phyloP scores from a whole-genome alignment of 92 coral and sea anemone genomes.

The Epizoanthus ramosus region DNA sequence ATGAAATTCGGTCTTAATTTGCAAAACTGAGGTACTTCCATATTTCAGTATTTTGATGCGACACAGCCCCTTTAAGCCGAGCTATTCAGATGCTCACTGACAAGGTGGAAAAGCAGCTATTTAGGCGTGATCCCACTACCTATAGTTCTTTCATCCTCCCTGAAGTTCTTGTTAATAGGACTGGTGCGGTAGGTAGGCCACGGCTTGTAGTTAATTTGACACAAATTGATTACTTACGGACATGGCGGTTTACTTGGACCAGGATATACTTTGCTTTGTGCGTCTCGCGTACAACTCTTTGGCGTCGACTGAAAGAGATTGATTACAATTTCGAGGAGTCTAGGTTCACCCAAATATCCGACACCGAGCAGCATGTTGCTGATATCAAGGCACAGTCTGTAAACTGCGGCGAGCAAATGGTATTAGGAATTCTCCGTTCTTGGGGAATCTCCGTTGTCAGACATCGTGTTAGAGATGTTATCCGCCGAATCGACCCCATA shows the following conservation, averaged over 20 bases:
- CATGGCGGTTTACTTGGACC: conserved; percentile 58
- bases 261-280: conserved; percentile 40
- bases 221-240: conserved; percentile 49
- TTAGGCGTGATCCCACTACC: conserved; percentile 6
- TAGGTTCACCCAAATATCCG: conserved; percentile 44
- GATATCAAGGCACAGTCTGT: conserved; percentile 26
- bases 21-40: too few species aligned
- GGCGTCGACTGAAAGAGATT: conserved; percentile 46
- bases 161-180: conserved; percentile 17
- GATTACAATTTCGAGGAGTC: conserved; percentile 10
- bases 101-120: conserved; percentile 17
- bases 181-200: conserved; percentile 51
- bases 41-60: too few species aligned
- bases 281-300: conserved; percentile 50
- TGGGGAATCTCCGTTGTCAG: conserved; percentile 32
- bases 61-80: too few species aligned
- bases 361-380: background rate
- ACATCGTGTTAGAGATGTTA: conserved; percentile 49
- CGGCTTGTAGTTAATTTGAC: conserved; percentile 18
- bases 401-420: conserved; percentile 60
- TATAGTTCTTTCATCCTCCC: conserved; percentile 34
- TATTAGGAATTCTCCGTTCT: conserved; percentile 45
- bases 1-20: too few species aligned
- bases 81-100: conserved; percentile 35
- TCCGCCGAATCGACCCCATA: conserved; percentile 47